A percentile compares a stretch with the other conserved stretches of the same genome.
Conservation (phyloP, 2,797 vertebrate genomes). For the Pitangus sulphuratus region DNA sequence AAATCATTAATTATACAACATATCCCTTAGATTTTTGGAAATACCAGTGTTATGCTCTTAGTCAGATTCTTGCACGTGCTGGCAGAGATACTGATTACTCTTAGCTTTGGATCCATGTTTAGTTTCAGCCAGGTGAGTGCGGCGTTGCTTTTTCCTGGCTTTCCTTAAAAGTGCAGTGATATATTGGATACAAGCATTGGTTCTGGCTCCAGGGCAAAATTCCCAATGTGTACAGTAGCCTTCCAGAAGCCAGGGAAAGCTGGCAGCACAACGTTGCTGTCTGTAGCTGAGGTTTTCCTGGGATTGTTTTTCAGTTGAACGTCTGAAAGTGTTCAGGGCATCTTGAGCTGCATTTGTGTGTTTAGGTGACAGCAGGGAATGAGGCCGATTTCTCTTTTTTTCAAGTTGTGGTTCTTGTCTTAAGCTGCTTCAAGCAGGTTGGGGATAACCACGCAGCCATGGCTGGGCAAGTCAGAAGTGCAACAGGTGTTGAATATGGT, state of each 20-base stretch:
- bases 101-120: neutral
- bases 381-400: neutral
- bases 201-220: neutral
- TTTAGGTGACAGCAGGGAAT: neutral
- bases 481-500: neutral
- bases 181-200: neutral
- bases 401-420: neutral
- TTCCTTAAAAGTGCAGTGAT: neutral
- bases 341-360: accelerated
- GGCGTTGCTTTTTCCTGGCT: neutral
- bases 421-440: neutral
- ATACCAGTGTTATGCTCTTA: neutral
- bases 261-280: neutral
- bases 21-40: neutral
- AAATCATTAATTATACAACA: neutral
- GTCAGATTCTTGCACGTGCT: neutral
- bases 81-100: neutral
- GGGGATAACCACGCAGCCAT: neutral
- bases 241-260: neutral
- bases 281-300: neutral
- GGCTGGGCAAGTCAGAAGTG: neutral
- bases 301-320: neutral
- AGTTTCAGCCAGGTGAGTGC: neutral
- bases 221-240: neutral
- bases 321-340: neutral